A percentile compares a stretch with the other conserved stretches of the same genome.
These are phyloP conservation scores for Achlya flavicornis DNA, from an alignment of 2,888 invertebrate species.

Conservation along the genomic window DNA sequence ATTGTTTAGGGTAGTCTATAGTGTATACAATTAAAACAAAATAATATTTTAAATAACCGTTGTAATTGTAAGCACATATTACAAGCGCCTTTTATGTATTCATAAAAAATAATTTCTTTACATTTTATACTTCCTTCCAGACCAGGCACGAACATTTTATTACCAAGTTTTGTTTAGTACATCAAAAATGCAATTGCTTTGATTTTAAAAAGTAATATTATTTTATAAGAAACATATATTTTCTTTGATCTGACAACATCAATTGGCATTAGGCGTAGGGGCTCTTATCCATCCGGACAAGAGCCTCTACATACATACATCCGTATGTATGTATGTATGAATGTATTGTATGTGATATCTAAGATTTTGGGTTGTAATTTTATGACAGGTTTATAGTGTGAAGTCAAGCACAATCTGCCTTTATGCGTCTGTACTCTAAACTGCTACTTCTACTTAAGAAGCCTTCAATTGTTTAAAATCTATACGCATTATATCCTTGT, in stretches of 20 bases:
- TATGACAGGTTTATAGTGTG: background rate
- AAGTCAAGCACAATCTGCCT: no score
- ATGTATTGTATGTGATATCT: background rate
- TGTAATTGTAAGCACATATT: background rate
- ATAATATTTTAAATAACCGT: background rate
- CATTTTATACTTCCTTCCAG: background rate
- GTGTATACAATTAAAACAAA: no score
- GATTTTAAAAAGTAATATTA: background rate
- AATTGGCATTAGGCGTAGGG: background rate
- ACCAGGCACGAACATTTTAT: slow-evolving; percentile 9
- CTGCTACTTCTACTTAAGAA: no score
- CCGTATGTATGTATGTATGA: no score
- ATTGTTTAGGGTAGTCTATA: no score
- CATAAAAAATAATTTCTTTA: background rate
- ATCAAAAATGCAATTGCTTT: background rate
- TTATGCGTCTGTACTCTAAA: no score
- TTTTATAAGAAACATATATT: background rate
- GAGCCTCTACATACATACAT: no score
- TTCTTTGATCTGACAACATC: background rate
- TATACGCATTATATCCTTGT: no score
- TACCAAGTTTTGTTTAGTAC: slow-evolving; percentile 8
- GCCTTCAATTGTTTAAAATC: no score
- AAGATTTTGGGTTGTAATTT: background rate
- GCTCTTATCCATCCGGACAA: no score
- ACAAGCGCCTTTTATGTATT: background rate